phyloP scores from a whole-genome alignment of 2,113 vertebrate genomes.

The Capreolus pygargus region DNA sequence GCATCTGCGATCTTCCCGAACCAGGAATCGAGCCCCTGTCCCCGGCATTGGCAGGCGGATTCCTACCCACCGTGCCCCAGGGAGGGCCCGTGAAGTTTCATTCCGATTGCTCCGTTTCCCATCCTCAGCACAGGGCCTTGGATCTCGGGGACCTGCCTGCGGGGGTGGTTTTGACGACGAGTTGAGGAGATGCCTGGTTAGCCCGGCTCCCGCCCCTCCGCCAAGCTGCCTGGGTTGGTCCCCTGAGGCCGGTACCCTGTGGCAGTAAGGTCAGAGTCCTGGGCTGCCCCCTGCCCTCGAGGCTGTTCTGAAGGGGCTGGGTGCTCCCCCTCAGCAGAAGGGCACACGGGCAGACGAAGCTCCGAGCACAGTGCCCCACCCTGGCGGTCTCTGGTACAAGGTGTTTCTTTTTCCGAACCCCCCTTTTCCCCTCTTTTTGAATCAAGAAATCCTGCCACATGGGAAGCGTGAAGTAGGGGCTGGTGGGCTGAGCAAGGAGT shows the following conservation, averaged over 20 bases:
- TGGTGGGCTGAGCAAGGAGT: background rate
- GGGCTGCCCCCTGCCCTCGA: too few relatives aligned
- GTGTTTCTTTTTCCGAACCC: background rate
- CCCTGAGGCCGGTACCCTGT: background rate
- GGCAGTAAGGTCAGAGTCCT: background rate
- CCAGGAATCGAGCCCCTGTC: background rate
- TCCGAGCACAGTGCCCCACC: rapidly evolving
- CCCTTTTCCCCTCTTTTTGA: background rate
- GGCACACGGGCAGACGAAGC: background rate
- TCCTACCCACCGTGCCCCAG: background rate
- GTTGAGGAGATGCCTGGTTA: background rate
- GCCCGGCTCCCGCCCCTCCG: background rate
- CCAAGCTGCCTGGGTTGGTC: background rate
- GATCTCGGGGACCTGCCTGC: background rate
- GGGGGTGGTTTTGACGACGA: background rate
- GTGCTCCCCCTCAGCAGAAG: background rate
- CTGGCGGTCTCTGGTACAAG: background rate
- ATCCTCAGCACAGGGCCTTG: background rate
- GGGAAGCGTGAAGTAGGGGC: background rate
- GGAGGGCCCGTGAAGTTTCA: background rate
- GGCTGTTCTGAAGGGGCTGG: background rate
- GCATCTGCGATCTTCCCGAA: background rate
- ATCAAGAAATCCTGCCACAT: background rate
- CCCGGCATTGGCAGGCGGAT: background rate
- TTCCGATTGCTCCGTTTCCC: background rate